A percentile compares a stretch with the other conserved stretches of the same genome.
Conservation (phyloP, 2,113 vertebrate species). For the Pseudorasbora parva region DNA sequence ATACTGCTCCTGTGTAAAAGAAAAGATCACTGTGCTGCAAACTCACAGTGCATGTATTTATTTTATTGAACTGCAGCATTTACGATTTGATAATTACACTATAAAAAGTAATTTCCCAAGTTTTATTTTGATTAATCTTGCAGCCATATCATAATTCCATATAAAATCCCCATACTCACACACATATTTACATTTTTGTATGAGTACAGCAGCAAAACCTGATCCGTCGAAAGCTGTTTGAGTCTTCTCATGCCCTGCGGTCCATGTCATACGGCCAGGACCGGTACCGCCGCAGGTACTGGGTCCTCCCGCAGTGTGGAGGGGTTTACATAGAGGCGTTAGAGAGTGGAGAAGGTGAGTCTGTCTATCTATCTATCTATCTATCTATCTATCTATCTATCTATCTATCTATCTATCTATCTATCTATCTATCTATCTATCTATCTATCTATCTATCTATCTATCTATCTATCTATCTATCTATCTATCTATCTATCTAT, state of each 20-base stretch:
- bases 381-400: neutral
- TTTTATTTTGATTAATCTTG: conserved; percentile 3
- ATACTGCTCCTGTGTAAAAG: too few relatives aligned
- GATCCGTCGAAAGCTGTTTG: conserved; percentile 93
- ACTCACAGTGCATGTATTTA: neutral
- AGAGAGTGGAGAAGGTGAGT: conserved; percentile 96
- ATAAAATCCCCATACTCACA: neutral
- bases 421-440: neutral
- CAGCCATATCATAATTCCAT: neutral
- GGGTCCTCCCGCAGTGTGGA: conserved; percentile 97
- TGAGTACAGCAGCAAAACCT: conserved; percentile 92
- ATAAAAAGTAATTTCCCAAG: neutral
- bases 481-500: neutral
- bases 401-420: neutral
- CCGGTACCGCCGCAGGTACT: conserved; percentile 93
- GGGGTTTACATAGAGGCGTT: conserved; percentile 96
- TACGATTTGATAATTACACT: neutral
- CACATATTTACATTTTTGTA: neutral
- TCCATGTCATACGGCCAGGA: conserved; percentile 98
- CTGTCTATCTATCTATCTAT: neutral
- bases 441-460: neutral
- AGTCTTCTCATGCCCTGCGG: conserved; percentile 92
- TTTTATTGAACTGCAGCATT: neutral
- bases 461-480: neutral
- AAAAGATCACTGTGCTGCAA: neutral